Base-by-base conservation (phyloP, 2,797 vertebrate species). In the Kryptopterus vitreolus region DNA sequence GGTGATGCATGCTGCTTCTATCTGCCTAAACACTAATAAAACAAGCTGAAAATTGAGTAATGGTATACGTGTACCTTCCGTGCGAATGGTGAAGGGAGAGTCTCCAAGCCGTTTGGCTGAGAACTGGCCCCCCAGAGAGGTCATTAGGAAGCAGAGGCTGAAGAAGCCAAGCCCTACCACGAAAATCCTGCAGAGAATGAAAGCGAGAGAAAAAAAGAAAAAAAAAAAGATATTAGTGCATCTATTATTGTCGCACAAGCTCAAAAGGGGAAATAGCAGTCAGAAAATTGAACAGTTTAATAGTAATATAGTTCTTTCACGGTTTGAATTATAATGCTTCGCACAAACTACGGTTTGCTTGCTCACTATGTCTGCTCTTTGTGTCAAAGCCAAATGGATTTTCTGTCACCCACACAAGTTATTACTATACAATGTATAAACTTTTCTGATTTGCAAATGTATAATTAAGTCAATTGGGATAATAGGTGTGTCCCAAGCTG, bases 71-170 rank as follows among this genome's bases (percentile, higher is more conserved):
- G 33, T 94, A 99, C 97, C 96, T 96, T 99, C 98, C 0, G 95
- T 95, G 80, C 95, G 93, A 86, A 95, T 91, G 87, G 96, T 97
- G 91, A 98, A 98, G 31, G 97, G 97, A 0, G 96, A 96, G 85
- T 98, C 96, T 82, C 94, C 95, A 35, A 93, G 91, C 84, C 96
- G 94, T 91, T 95, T 96, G 88, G 96, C 91, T 0, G 96, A 97
- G 90, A 99, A 95, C 92, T 98, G 96, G 83, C 96, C 96, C 87
- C 97, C 98, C 85, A 98, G 93, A 29, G 97, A 99, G 0, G 96
- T 98, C 97, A 99, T 99, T 89, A 99, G 94, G 90, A 99, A 99
- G 92, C 96, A 99, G 84, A 99, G 91, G 2, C 96, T 99, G 93
- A 99, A 99, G 94, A 99, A 98, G 88, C 97, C 97, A 0, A 97